These are phyloP conservation scores for Suillia variegata DNA, from an alignment of 2,888 invertebrate species.

Conservation along the genomic window DNA sequence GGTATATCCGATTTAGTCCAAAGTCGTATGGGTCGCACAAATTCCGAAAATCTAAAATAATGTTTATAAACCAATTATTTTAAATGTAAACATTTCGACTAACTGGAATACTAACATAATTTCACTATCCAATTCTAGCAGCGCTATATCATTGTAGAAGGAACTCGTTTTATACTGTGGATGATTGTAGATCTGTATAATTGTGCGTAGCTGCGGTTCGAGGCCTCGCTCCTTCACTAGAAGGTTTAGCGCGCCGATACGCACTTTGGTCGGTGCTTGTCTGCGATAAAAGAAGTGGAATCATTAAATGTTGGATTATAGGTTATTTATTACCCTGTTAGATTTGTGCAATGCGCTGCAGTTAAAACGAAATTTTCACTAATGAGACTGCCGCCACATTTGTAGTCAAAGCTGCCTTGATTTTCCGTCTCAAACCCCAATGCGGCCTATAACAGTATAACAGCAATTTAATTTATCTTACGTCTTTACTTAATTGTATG, in stretches of 20 bases:
- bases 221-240: conserved; percentile 39
- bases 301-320: too few species aligned
- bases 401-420: conserved; percentile 45
- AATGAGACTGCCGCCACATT: conserved; percentile 58
- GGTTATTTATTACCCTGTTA: conserved; percentile 39
- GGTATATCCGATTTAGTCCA: conserved; percentile 58
- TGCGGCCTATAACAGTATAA: conserved; percentile 38
- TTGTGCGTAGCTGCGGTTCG: conserved; percentile 42
- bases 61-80: neutral
- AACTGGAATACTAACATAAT: too few species aligned
- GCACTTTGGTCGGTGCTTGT: conserved; percentile 43
- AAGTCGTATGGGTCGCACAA: conserved; percentile 67
- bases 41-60: conserved; percentile 44
- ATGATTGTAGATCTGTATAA: conserved; percentile 40
- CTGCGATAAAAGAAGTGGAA: conserved; percentile 33
- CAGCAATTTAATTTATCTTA: neutral
- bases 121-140: conserved; percentile 38
- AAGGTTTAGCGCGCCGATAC: conserved; percentile 53
- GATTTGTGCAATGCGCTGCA: conserved; percentile 55
- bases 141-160: conserved; percentile 54
- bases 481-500: too few species aligned
- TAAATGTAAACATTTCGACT: conserved; percentile 27
- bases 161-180: conserved; percentile 41
- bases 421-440: conserved; percentile 36
- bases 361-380: conserved; percentile 54